These are phyloP conservation scores for Desoria tigrina DNA, from an alignment of 2,888 invertebrate genomes.

Conservation along the genomic window DNA sequence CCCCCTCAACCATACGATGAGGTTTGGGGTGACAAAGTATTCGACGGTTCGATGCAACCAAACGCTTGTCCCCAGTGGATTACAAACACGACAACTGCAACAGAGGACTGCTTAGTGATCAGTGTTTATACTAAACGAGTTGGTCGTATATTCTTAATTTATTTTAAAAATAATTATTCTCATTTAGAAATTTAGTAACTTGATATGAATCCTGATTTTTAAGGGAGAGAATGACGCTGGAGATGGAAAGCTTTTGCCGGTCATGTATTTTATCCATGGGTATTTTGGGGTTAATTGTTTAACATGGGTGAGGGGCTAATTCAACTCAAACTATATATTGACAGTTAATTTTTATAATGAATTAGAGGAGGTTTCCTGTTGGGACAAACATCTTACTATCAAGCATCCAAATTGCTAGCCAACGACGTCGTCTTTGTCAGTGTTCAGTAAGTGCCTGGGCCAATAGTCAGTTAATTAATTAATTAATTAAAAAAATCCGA, in stretches of 20 bases:
- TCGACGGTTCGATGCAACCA: constrained; percentile 28
- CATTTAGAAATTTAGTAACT: too few species aligned
- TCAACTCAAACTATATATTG: too few species aligned
- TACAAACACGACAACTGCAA: constrained; percentile 21
- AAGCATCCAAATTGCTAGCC: constrained; percentile 21
- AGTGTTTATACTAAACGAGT: constrained; percentile 31
- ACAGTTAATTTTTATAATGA: too few species aligned
- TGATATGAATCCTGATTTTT: neutral
- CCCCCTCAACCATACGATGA: constrained; percentile 34
- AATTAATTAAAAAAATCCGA: neutral
- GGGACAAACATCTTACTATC: constrained; percentile 39
- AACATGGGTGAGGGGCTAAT: too few species aligned
- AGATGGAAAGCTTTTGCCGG: constrained; percentile 20
- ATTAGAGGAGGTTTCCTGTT: constrained; percentile 27
- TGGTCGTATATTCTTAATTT: neutral
- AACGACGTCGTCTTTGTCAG: constrained; percentile 37
- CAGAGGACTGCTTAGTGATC: constrained; percentile 38
- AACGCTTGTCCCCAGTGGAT: constrained; percentile 30
- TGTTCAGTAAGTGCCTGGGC: constrained; percentile 12
- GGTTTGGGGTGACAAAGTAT: constrained; percentile 16
- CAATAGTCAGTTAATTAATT: neutral
- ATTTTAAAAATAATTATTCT: too few species aligned
- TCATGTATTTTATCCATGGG: constrained; percentile 42
- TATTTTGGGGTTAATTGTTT: constrained; percentile 25
- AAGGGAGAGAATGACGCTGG: constrained; percentile 10